Percentiles rank a stretch among this genome's conserved stretches.
phyloP scores from a whole-genome alignment of 1,140 invertebrate genomes.

The Palaemon carinicauda region DNA sequence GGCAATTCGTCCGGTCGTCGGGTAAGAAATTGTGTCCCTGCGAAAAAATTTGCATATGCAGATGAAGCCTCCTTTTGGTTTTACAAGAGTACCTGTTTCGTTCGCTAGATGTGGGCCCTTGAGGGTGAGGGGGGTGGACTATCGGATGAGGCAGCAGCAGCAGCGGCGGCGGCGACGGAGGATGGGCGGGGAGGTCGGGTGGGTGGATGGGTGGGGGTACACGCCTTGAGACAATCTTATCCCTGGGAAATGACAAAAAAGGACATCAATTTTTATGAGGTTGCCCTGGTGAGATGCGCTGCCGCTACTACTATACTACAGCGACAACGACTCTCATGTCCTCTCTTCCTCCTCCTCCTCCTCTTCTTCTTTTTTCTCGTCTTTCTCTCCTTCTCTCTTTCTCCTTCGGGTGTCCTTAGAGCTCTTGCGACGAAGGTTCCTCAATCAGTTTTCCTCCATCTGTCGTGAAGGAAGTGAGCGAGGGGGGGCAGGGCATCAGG shows the following conservation, averaged over 20 bases:
- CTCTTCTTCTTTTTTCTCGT: neutral
- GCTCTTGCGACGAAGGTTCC: neutral
- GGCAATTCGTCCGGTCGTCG: neutral
- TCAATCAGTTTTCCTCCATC: neutral
- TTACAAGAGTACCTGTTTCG: conserved; percentile 6
- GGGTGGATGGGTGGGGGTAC: neutral
- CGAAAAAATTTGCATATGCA: conserved; percentile 6
- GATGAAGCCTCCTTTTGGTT: neutral
- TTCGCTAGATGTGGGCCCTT: neutral
- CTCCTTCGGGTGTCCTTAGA: neutral
- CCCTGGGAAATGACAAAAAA: conserved; percentile 9
- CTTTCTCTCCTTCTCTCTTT: neutral
- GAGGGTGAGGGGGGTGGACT: too few relatives aligned
- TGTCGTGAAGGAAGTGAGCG: neutral
- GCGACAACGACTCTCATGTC: too few relatives aligned
- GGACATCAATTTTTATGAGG: conserved; percentile 14
- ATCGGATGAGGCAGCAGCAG: too few relatives aligned
- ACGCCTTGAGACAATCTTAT: neutral
- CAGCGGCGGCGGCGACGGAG: too few relatives aligned
- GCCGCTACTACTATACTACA: too few relatives aligned
- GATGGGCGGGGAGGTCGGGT: too few relatives aligned
- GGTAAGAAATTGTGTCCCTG: neutral
- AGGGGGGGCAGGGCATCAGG: neutral
- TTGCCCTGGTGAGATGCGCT: too few relatives aligned
- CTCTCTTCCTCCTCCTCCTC: neutral